Conservation (phyloP, 2,113 vertebrate genomes). For the Amia ocellicauda region DNA sequence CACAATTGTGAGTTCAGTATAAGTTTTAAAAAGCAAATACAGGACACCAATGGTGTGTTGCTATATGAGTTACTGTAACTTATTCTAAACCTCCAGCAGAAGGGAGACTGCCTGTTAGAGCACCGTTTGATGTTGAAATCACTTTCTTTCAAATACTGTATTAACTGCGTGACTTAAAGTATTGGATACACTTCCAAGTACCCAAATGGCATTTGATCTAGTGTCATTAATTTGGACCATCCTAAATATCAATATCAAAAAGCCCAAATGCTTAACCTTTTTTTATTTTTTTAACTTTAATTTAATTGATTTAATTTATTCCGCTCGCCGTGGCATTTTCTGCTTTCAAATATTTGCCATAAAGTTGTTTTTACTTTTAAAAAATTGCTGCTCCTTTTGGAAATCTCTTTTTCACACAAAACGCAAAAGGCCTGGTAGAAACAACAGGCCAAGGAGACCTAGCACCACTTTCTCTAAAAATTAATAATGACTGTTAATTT, state of each 20-base stretch:
- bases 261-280: slow-evolving; percentile 64
- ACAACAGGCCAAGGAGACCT: too few species aligned
- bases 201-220: slow-evolving; percentile 63
- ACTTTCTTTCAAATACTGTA: slow-evolving; percentile 70
- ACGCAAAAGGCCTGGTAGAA: too few species aligned
- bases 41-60: slow-evolving; percentile 40
- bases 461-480: too few species aligned
- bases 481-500: too few species aligned
- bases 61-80: slow-evolving; percentile 37
- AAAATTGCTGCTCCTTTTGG: too few species aligned
- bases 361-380: slow-evolving; percentile 26
- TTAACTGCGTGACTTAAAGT: slow-evolving; percentile 72
- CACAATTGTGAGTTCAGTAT: slow-evolving; percentile 59
- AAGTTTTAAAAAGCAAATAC: slow-evolving; percentile 42
- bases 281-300: slow-evolving; percentile 60
- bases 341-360: slow-evolving; percentile 41
- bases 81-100: slow-evolving; percentile 39
- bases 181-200: slow-evolving; percentile 70
- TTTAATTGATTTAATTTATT: slow-evolving; percentile 34
- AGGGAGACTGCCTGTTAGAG: slow-evolving; percentile 30
- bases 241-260: slow-evolving; percentile 54
- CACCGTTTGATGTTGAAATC: slow-evolving; percentile 72
- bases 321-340: slow-evolving; percentile 43
- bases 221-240: slow-evolving; percentile 64
- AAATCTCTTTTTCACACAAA: too few species aligned